Conservation (phyloP, 2,113 vertebrate genomes). For the Hassar affinis region DNA sequence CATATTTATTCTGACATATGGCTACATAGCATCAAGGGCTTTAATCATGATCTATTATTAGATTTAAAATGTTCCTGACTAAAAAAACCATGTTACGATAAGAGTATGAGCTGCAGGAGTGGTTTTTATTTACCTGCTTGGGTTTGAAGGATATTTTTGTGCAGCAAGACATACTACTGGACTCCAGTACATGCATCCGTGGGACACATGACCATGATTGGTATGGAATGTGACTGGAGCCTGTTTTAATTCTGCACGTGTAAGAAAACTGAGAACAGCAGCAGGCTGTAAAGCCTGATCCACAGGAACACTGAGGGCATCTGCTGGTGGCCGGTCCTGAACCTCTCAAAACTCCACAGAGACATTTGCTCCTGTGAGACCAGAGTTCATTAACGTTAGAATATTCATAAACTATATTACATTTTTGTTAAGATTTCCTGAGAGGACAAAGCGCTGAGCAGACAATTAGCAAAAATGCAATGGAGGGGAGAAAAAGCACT, state of each 20-base stretch:
- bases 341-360: background rate
- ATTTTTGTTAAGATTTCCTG: background rate
- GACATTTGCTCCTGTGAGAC: background rate
- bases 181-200: background rate
- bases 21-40: background rate
- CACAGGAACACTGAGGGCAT: slow-evolving; percentile 4
- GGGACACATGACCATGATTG: no score
- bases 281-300: background rate
- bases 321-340: background rate
- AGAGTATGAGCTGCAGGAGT: background rate
- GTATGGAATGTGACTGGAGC: background rate
- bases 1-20: no score
- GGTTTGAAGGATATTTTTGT: background rate
- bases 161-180: background rate
- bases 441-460: background rate
- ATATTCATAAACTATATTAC: background rate
- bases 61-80: background rate
- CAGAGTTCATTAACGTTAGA: background rate
- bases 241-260: background rate
- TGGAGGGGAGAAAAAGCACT: background rate
- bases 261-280: background rate
- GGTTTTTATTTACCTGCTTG: background rate
- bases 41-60: background rate
- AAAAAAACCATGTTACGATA: no score
- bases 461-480: background rate